Base-by-base conservation (phyloP, 2,888 invertebrate genomes). In the Catocala nupta region DNA sequence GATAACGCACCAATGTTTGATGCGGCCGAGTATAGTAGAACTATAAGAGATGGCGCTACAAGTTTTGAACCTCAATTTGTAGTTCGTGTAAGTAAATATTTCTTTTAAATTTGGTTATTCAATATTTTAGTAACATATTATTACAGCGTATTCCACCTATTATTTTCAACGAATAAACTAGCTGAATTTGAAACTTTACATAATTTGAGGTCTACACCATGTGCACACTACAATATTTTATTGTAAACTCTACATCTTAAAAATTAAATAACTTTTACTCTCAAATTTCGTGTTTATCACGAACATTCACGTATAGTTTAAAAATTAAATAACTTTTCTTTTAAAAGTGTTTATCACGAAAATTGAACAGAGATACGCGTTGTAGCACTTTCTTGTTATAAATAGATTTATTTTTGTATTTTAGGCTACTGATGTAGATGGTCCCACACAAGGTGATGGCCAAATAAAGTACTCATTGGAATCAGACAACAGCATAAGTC, bases 11-110 rank as follows among this genome's bases (percentile, higher is more conserved):
- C 97, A 0, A 81, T 95, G 1, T 97, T 97, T 82, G 96, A 97
- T 79, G 94, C 95, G 36, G 79, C 90, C 0, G 97, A 97, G 71
- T 97, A 97, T 76, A 95, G 96, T 33, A 93, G 97, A 59, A 97
- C 96, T 0, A 96, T 98, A 6, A 94, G 97, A 63, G 98, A 98
- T 83, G 97, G 96, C 0, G 96, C 96, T 0, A 95, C 95, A 0
- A 95, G 95, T 72, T 97, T 98, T 83, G 96, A 97, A 72, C 97
- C 98, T 0, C 97, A 97, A 65, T 95, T 98, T 76, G 95, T 96
- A 70, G 96, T 98, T 9, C 95, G 96, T 85, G 96, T 95, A 83
- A 85, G 90, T 80, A 8, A 8, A 45, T 5, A 36, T 25, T 25
- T 25, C 25, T 25, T 25, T 25, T 25, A 25, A 25, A 16, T 16